Evolutionary conservation across 2,797 vertebrate genomes (phyloP), one percentile per base, ranked within the genome.

Genomic region (Delichon dasypus): DNA sequence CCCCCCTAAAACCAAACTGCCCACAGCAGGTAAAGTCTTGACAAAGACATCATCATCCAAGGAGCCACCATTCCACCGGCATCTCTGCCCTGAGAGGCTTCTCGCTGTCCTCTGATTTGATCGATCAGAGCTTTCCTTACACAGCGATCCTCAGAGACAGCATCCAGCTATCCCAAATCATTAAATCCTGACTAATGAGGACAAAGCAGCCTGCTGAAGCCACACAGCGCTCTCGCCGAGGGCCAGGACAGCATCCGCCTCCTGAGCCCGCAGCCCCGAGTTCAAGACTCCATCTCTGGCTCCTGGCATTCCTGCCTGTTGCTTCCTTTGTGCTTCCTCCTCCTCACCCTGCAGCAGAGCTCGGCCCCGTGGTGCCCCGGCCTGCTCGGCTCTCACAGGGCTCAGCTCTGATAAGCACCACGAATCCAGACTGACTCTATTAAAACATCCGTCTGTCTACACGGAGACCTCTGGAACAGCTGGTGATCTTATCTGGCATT

Each of bases 401-500:
- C 95, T 97, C 91, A 74, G 91, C 93, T 93, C 77, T 85, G 96
- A 97, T 96, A 97, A 97, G 97, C 91, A 73, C 89, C 7, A 36
- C 20, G 18, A 88, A 97, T 97, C 96, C 93, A 92, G 77, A 60
- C 94, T 70, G 95, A 88, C 97, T 97, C 96, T 92, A 95, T 97
- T 90, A 97, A 97, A 96, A 97, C 95, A 96, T 96, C 93, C 48
- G 77, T 75, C 97, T 96, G 96, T 96, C 97, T 95, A 93, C 90
- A 86, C 19, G 7, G 93, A 97, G 96, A 89, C 96, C 96, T 97
- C 94, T 22, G 26, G 95, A 97, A 92, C 97, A 97, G 97, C 97
- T 97, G 96, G 92, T 92, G 97, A 98, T 98, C 96, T 95, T 97
- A 97, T 97, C 97, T 95, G 97, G 95, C 88, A 64, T 96, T 93